Conservation (phyloP, 2,888 invertebrate genomes). For the Toxonevra muliebris region DNA sequence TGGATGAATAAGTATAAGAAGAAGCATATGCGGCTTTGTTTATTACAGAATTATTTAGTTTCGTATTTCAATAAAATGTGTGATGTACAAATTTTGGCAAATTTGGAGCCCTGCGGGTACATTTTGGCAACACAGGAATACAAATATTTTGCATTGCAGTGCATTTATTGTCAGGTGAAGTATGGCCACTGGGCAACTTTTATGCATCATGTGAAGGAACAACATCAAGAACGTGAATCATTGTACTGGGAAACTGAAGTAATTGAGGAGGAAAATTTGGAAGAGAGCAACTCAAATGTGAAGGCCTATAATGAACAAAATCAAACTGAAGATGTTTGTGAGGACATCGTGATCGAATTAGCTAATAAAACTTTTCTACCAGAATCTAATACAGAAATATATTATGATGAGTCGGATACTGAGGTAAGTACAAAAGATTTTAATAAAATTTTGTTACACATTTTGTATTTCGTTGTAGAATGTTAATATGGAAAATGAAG, state of each 20-base stretch:
- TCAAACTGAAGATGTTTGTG: not conserved
- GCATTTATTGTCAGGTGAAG: conserved; percentile 24
- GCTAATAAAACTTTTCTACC: no score
- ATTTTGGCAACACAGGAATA: conserved; percentile 25
- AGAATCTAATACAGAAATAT: no score
- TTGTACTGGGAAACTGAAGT: conserved; percentile 1
- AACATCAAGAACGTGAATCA: conserved; percentile 8
- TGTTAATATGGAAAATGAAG: no score
- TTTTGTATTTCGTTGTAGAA: no score
- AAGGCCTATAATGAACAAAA: no score
- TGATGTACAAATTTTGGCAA: conserved; percentile 15
- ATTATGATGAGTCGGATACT: no score
- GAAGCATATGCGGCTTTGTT: no score
- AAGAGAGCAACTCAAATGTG: no score
- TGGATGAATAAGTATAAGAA: no score
- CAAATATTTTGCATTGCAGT: conserved; percentile 25
- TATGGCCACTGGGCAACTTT: conserved; percentile 26
- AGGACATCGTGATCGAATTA: not conserved
- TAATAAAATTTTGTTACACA: no score
- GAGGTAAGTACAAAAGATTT: no score
- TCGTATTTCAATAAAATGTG: conserved; percentile 21
- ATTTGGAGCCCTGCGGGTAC: conserved; percentile 27
- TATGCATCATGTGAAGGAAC: conserved; percentile 16
- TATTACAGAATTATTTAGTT: no score
- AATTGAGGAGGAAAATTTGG: conserved; percentile 3